These are phyloP conservation scores for Camelus dromedarius DNA, from an alignment of 2,113 vertebrate species.

Conservation along the genomic window DNA sequence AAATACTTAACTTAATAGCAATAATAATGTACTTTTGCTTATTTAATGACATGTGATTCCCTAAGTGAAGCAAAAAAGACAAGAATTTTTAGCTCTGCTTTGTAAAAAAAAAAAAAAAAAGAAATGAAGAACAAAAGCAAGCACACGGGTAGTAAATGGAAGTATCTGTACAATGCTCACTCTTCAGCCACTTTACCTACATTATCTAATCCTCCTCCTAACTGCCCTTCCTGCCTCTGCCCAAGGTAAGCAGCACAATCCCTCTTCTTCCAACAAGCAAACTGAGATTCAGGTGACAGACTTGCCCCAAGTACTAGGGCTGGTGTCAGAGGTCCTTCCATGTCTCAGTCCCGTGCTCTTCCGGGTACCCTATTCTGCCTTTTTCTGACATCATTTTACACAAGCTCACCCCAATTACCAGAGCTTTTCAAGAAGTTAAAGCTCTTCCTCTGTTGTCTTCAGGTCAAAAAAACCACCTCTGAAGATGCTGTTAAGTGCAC, in stretches of 20 bases:
- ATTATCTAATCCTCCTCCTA: background rate
- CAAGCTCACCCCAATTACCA: background rate
- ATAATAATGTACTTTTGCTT: background rate
- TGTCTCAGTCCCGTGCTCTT: background rate
- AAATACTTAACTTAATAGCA: background rate
- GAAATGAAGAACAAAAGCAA: background rate
- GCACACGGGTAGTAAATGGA: background rate
- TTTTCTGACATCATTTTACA: background rate
- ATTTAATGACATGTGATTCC: background rate
- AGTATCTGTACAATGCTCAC: background rate
- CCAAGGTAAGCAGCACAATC: background rate
- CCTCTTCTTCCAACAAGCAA: slow-evolving; percentile 21
- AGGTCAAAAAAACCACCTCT: background rate
- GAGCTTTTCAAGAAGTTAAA: slow-evolving; percentile 30
- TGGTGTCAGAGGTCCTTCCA: background rate
- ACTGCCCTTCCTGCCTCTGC: background rate
- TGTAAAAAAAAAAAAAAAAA: slow-evolving; percentile 50
- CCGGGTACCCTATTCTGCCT: background rate
- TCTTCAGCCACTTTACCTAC: background rate
- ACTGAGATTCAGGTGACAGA: background rate
- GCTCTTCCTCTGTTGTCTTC: background rate
- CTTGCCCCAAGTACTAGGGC: background rate
- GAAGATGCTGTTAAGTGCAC: background rate
- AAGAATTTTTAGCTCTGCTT: slow-evolving; percentile 9
- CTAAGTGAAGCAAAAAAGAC: background rate